These are phyloP conservation scores for Echeneis naucrates DNA, from an alignment of 2,797 vertebrate genomes.

Conservation along the genomic window DNA sequence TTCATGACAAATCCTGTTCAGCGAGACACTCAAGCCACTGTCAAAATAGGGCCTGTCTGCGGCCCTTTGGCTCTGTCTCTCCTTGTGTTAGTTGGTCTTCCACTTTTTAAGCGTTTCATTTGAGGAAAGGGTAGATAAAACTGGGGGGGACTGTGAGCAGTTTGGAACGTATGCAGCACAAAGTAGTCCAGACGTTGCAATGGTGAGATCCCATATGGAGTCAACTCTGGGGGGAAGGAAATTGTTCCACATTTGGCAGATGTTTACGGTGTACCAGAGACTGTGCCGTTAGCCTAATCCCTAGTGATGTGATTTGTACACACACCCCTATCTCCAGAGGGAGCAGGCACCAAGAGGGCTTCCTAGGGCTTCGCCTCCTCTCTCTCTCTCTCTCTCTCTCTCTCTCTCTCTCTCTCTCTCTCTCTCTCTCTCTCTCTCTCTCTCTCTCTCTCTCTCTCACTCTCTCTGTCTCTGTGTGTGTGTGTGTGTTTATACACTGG, in stretches of 20 bases:
- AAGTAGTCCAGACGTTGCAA: constrained; percentile 81
- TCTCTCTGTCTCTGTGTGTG: too few relatives aligned
- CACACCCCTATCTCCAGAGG: constrained; percentile 86
- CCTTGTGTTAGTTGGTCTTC: constrained; percentile 78
- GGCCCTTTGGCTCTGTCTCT: constrained; percentile 71
- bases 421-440: too few relatives aligned
- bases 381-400: too few relatives aligned
- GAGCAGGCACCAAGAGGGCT: constrained; percentile 79
- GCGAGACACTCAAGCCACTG: constrained; percentile 83
- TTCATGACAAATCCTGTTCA: constrained; percentile 86
- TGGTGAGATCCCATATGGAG: constrained; percentile 81
- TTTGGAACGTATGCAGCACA: constrained; percentile 69
- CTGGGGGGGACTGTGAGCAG: constrained; percentile 64
- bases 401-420: too few relatives aligned
- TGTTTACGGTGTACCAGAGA: constrained; percentile 86
- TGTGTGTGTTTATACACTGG: constrained; percentile 57
- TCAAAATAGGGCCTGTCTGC: constrained; percentile 76
- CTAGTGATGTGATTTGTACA: constrained; percentile 89
- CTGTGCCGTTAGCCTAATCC: constrained; percentile 88
- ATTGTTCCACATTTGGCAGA: constrained; percentile 87
- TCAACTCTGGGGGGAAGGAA: constrained; percentile 75
- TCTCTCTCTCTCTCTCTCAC: too few relatives aligned
- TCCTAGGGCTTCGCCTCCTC: constrained; percentile 63
- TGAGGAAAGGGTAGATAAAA: constrained; percentile 81
- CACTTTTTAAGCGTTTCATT: constrained; percentile 83